Percentiles rank a stretch among this genome's conserved stretches.
Conservation (phyloP, 2,797 vertebrate species). For the Myotis daubentonii region DNA sequence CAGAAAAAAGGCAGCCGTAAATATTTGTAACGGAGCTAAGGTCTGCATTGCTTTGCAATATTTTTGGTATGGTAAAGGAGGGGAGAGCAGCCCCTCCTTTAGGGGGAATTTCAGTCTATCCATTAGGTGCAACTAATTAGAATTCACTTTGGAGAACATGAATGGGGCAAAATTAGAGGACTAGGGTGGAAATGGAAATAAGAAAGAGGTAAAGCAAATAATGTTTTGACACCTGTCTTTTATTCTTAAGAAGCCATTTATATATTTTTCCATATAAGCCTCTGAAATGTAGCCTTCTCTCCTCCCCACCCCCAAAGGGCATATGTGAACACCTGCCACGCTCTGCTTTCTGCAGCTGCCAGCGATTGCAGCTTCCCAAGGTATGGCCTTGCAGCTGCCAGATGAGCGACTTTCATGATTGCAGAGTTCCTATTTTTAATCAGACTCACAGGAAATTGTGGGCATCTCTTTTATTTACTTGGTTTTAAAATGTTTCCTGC, state of each 20-base stretch:
- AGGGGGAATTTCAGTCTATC: not conserved
- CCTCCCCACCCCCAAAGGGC: not conserved
- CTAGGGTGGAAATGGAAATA: not conserved
- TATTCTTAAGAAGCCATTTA: constrained; percentile 37
- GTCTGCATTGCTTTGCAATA: constrained; percentile 35
- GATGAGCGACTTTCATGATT: constrained; percentile 23
- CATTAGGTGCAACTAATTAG: not conserved
- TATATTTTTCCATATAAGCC: not conserved
- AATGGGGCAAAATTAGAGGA: not conserved
- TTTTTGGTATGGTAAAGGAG: constrained; percentile 5
- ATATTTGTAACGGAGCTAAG: constrained; percentile 34
- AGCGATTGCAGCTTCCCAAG: constrained; percentile 50
- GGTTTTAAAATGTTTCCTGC: constrained; percentile 68
- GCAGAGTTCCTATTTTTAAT: constrained; percentile 73
- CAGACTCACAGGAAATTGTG: constrained; percentile 66
- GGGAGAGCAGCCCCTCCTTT: not conserved
- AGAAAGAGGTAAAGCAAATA: not conserved
- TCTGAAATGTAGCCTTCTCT: not conserved
- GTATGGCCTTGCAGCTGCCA: constrained; percentile 66
- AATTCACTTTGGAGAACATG: constrained; percentile 9
- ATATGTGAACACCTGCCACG: constrained; percentile 27
- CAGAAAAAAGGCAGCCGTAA: not conserved
- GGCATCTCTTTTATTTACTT: constrained; percentile 75
- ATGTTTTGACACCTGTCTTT: not conserved
- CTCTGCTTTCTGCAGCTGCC: constrained; percentile 12